Evolutionary conservation across 2,888 invertebrate species (phyloP).

Genomic region (Eristalis intricaria): DNA sequence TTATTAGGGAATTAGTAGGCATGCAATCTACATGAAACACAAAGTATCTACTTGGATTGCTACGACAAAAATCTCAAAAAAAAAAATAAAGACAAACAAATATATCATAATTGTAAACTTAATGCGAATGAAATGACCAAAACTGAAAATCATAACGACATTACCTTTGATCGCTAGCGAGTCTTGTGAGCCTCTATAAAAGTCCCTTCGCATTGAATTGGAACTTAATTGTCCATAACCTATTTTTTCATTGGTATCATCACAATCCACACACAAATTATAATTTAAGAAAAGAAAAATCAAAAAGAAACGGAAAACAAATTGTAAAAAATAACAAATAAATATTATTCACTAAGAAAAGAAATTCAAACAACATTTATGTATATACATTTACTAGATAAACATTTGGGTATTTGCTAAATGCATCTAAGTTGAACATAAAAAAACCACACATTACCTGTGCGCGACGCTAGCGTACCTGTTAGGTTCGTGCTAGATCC

Average conservation of each 20-base stretch:
- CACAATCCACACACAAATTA: slow-evolving; percentile 78
- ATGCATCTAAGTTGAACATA: slow-evolving; percentile 27
- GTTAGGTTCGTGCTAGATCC: slow-evolving; percentile 92
- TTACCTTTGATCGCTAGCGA: slow-evolving; percentile 91
- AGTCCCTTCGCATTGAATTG: slow-evolving; percentile 91
- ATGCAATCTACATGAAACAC: slow-evolving; percentile 51
- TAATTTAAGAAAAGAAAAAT: slow-evolving; percentile 56
- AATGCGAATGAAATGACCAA: not conserved
- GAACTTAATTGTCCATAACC: slow-evolving; percentile 82
- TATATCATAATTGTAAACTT: slow-evolving; percentile 3
- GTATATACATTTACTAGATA: not conserved
- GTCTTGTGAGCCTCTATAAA: slow-evolving; percentile 95
- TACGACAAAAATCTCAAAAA: slow-evolving; percentile 60
- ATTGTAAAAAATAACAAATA: slow-evolving; percentile 71
- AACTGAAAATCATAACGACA: slow-evolving; percentile 74
- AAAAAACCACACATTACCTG: slow-evolving; percentile 14
- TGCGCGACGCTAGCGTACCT: slow-evolving; percentile 83
- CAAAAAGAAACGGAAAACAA: slow-evolving; percentile 65
- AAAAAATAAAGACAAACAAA: slow-evolving; percentile 34
- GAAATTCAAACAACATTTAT: slow-evolving; percentile 1
- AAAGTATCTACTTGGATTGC: slow-evolving; percentile 23
- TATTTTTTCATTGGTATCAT: slow-evolving; percentile 85
- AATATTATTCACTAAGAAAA: slow-evolving; percentile 46
- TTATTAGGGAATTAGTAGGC: slow-evolving; percentile 52
- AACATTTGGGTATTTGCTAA: slow-evolving; percentile 8